These are phyloP conservation scores for Scartelaos histophorus DNA, from an alignment of 2,113 vertebrate genomes.

Conservation along the genomic window DNA sequence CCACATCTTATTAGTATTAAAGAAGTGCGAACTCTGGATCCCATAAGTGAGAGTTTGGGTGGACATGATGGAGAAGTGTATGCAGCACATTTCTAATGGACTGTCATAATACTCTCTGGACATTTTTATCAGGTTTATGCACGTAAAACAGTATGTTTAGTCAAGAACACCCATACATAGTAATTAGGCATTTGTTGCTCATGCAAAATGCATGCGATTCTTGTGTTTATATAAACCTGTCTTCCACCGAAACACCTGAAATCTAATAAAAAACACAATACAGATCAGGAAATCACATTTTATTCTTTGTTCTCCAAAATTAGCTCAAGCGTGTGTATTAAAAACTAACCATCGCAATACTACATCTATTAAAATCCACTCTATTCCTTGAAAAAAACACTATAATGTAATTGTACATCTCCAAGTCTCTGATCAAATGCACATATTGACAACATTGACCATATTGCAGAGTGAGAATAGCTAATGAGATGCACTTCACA, in stretches of 20 bases:
- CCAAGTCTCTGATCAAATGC: conserved; percentile 22
- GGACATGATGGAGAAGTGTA: no score
- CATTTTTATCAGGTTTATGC: not conserved
- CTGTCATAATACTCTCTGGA: not conserved
- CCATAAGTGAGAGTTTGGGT: no score
- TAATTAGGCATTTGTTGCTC: not conserved
- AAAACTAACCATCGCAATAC: not conserved
- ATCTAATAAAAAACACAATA: not conserved
- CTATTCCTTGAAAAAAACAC: not conserved
- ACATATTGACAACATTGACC: conserved; percentile 15
- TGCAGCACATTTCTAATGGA: not conserved
- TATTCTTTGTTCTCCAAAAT: not conserved
- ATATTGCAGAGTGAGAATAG: conserved; percentile 40
- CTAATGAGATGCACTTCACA: conserved; percentile 39
- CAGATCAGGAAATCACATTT: not conserved
- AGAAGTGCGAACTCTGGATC: no score
- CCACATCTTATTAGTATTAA: no score
- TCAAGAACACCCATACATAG: no score
- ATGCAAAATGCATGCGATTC: not conserved
- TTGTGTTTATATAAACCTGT: not conserved
- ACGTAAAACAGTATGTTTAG: not conserved
- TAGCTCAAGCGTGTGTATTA: not conserved
- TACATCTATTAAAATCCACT: not conserved
- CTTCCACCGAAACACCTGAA: not conserved
- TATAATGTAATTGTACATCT: not conserved